A percentile compares a stretch with the other conserved stretches of the same genome.
phyloP scores from a whole-genome alignment of 2,797 vertebrate genomes.

The Pelodytes ibericus region DNA sequence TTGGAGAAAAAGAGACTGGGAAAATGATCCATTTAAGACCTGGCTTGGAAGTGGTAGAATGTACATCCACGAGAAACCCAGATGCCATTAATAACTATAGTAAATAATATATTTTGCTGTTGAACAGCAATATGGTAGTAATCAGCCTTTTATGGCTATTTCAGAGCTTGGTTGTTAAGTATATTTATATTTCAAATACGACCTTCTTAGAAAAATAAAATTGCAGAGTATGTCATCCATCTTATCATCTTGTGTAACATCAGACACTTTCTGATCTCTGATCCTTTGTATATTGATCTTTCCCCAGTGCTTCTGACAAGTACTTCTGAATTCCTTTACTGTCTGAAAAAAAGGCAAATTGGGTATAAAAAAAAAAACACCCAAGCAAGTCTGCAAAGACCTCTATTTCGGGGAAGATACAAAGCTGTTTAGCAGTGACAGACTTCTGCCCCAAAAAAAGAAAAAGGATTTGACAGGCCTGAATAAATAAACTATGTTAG shows the following conservation, averaged over 20 bases:
- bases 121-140: not conserved
- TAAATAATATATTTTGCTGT: not conserved
- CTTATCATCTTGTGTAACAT: not conserved
- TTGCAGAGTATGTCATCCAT: not conserved
- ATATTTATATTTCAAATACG: not conserved
- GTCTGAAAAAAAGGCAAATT: not conserved
- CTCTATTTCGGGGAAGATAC: not conserved
- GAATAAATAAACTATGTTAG: slow-evolving; percentile 29
- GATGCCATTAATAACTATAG: too few species aligned
- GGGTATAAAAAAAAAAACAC: not conserved
- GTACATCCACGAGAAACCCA: too few species aligned
- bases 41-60: too few species aligned
- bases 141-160: not conserved
- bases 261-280: not conserved
- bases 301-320: not conserved
- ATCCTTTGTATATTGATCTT: not conserved
- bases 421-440: slow-evolving; percentile 6
- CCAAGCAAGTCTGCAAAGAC: not conserved
- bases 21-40: too few species aligned
- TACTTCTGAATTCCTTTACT: not conserved
- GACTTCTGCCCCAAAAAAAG: not conserved
- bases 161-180: not conserved
- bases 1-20: too few species aligned
- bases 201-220: slow-evolving; percentile 3
- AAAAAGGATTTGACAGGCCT: slow-evolving; percentile 2